These are phyloP conservation scores for Pachypeltis micranthus DNA, from an alignment of 1,140 invertebrate genomes.

Conservation along the genomic window DNA sequence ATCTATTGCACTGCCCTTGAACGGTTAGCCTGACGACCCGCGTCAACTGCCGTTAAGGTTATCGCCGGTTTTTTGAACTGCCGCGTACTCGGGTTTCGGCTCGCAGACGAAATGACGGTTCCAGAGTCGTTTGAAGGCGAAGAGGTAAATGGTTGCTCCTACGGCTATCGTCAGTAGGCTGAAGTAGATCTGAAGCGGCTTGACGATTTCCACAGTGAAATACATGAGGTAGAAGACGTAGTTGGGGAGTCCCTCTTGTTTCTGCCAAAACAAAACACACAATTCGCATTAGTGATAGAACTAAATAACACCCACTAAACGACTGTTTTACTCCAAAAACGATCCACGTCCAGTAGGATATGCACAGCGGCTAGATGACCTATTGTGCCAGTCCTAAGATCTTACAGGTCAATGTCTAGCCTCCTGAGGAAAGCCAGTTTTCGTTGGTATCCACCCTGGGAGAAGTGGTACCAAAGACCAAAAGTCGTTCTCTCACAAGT, in stretches of 20 bases:
- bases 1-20: too few species aligned
- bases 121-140: slow-evolving; percentile 13
- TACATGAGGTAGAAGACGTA: slow-evolving; percentile 39
- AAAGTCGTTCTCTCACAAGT: too few species aligned
- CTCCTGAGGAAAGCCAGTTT: too few species aligned
- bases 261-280: slow-evolving; percentile 35
- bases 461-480: too few species aligned
- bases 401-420: too few species aligned
- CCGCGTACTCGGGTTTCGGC: not conserved
- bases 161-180: slow-evolving; percentile 21
- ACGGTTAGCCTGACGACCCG: too few species aligned
- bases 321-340: not conserved
- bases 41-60: too few species aligned
- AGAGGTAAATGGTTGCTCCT: slow-evolving; percentile 22
- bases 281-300: not conserved
- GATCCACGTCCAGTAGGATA: not conserved
- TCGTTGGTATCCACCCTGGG: too few species aligned
- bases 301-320: not conserved
- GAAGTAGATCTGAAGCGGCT: slow-evolving; percentile 3
- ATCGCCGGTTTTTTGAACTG: too few species aligned
- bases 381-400: too few species aligned
- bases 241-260: slow-evolving; percentile 43
- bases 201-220: slow-evolving; percentile 31
- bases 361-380: not conserved
- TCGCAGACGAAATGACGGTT: not conserved